These are phyloP conservation scores for Urechis unicinctus DNA, from an alignment of 2,888 invertebrate genomes.

Conservation along the genomic window DNA sequence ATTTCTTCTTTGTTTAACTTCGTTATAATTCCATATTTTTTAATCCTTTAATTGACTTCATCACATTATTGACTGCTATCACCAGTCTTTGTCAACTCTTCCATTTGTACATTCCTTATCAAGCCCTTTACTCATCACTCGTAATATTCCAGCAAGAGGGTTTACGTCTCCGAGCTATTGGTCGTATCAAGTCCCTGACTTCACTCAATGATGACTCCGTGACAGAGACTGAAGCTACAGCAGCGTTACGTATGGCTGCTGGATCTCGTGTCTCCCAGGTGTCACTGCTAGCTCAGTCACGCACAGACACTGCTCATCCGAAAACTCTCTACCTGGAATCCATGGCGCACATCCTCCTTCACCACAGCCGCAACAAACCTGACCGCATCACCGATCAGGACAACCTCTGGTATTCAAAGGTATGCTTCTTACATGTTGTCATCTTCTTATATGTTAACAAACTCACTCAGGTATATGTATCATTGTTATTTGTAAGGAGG, in stretches of 20 bases:
- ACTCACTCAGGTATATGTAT: not conserved
- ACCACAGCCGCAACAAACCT: constrained; percentile 33
- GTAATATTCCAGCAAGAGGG: no score
- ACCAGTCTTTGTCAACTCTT: not conserved
- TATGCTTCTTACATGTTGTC: constrained; percentile 9
- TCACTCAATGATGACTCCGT: constrained; percentile 36
- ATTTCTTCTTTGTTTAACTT: no score
- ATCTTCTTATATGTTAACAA: not conserved
- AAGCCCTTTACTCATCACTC: no score
- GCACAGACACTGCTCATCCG: constrained; percentile 34
- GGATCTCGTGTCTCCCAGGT: constrained; percentile 43
- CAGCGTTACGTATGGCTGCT: constrained; percentile 40
- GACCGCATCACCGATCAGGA: constrained; percentile 37
- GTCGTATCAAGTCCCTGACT: constrained; percentile 40
- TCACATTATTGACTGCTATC: not conserved
- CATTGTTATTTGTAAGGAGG: not conserved
- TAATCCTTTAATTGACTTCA: not conserved
- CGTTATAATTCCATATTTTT: not conserved
- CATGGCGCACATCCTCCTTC: constrained; percentile 26
- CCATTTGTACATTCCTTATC: not conserved
- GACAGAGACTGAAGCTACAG: constrained; percentile 38
- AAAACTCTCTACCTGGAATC: constrained; percentile 33
- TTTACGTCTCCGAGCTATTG: constrained; percentile 40
- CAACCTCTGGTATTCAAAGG: constrained; percentile 39
- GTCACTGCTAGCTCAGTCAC: constrained; percentile 36